phyloP scores from a whole-genome alignment of 2,113 vertebrate genomes.

The Lepus timidus region DNA sequence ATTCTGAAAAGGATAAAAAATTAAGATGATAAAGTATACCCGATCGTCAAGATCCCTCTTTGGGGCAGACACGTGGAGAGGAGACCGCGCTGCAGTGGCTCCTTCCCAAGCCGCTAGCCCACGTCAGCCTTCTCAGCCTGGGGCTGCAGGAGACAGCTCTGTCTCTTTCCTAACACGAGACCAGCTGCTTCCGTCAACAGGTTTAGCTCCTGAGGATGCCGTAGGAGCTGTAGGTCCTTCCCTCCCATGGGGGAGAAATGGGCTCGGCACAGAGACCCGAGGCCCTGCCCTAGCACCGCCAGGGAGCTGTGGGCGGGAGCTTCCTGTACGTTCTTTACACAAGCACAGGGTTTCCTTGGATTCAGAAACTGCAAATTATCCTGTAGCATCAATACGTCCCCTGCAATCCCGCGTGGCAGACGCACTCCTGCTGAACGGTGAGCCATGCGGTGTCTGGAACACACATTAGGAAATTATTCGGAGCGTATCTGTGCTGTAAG shows the following conservation, averaged over 20 bases:
- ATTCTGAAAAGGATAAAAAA: slow-evolving; percentile 15
- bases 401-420: background rate
- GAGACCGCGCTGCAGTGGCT: background rate
- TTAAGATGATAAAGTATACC: background rate
- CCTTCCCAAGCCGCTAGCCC: background rate
- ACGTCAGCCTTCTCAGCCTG: background rate
- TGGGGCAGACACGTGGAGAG: background rate
- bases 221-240: accelerated
- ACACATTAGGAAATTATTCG: background rate
- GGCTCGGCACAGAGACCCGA: background rate
- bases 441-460: background rate
- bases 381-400: background rate
- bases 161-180: background rate
- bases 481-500: background rate
- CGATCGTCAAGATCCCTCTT: background rate
- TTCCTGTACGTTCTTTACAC: too few relatives aligned
- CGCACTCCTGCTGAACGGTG: too few relatives aligned
- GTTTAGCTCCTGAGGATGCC: background rate
- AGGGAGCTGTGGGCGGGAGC: too few relatives aligned
- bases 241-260: background rate
- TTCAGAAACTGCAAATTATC: background rate
- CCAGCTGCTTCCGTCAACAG: background rate
- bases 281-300: background rate
- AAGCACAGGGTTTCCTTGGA: background rate
- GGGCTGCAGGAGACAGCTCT: accelerated